A percentile compares a stretch with the other conserved stretches of the same genome.
These are phyloP conservation scores for Stenoptilia bipunctidactyla DNA, from an alignment of 2,888 invertebrate species.

Conservation along the genomic window DNA sequence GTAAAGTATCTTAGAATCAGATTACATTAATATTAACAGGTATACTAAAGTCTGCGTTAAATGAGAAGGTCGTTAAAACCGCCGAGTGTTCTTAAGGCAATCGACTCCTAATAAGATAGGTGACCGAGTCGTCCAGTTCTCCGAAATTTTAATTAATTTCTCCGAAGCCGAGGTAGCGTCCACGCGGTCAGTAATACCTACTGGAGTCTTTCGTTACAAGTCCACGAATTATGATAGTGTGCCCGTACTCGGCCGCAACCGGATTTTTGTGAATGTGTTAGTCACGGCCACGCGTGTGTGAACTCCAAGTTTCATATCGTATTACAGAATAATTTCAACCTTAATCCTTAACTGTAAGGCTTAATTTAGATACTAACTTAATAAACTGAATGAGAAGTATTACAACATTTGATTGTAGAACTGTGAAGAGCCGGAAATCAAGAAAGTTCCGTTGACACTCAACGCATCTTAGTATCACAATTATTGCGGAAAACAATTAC, in stretches of 20 bases:
- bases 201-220: slow-evolving; percentile 36
- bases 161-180: slow-evolving; percentile 39
- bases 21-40: no score
- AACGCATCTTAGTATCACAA: no score
- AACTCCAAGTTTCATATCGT: slow-evolving; percentile 17
- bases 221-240: slow-evolving; percentile 36
- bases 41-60: no score
- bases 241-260: slow-evolving; percentile 33
- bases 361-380: not conserved
- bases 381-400: not conserved
- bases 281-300: slow-evolving; percentile 22
- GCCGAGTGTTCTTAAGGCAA: not conserved
- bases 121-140: slow-evolving; percentile 44
- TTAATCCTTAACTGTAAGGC: slow-evolving; percentile 16
- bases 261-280: slow-evolving; percentile 21
- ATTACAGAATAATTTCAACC: slow-evolving; percentile 20
- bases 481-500: no score
- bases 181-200: slow-evolving; percentile 36
- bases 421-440: not conserved
- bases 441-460: slow-evolving; percentile 1
- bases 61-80: not conserved
- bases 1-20: no score
- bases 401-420: not conserved
- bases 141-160: slow-evolving; percentile 56
- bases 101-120: slow-evolving; percentile 35